Evolutionary conservation across 2,888 invertebrate genomes (phyloP), one percentile per base, ranked within the genome.

Genomic region (Portevinia maculata): DNA sequence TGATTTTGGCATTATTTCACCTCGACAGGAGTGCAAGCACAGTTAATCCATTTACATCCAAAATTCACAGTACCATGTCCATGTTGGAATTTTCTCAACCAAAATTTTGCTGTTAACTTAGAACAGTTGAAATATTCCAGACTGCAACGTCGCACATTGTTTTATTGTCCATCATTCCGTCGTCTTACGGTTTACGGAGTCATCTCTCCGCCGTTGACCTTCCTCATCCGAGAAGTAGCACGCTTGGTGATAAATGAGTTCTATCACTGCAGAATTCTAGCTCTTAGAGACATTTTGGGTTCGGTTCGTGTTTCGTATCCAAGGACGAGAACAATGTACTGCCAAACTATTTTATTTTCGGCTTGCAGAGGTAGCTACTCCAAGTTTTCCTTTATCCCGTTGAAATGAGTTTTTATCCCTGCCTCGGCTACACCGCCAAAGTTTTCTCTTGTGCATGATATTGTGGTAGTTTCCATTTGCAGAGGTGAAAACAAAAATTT

Each of bases 381-480:
- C 39, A 32, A 52, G 52, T 73, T 48, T 69, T 65, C 57, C 67
- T 73, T 83, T 83, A 83, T 83, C 83, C 83, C 57, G 64, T 64
- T 64, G 48, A 84, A 84, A 84, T 84, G 79, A 84, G 79, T 79
- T 84, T 84, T 74, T 60, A 73, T 50, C 44, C 67, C 55, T 62
- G 53, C 15, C 34, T 48, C 37, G 32, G 6, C 21, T 11, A 24
- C 52, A 34, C 28, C 44, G 32, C 17, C 19, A 8, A 46, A 59
- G 59, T 65, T 28, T 60, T 41, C 55, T 71, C 55, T 52, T 75
- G 70, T 75, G 70, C 60, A 70, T 81, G 62, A 64, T 81, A 65
- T 76, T 81, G 81, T 71, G 70, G 81, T 81, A 53, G 55, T 76
- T 75, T 48, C 59, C 75, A 59, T 75, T 81, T 81, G 59, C 64